Evolutionary conservation across 1,140 invertebrate species (phyloP), one percentile per base, ranked within the genome.

Genomic region (Vanessa tameamea): DNA sequence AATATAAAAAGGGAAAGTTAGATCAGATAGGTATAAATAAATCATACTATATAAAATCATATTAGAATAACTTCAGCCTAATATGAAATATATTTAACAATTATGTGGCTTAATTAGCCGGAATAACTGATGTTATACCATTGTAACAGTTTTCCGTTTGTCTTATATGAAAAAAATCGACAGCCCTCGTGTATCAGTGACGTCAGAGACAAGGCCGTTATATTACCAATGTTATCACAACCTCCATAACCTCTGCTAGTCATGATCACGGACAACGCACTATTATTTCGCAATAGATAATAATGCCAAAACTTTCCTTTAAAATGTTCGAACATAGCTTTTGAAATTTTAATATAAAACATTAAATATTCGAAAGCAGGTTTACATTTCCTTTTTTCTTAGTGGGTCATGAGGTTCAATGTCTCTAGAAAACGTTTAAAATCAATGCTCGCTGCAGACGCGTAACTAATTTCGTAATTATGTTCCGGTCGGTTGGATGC

Each of bases 401-500:
- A 67, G 8, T 74, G 50, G 72, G 72, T 74, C 72, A 74, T 64
- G 68, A 69, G 72, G 61, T 69, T 68, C 43, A 59, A 26, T n/a
- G 55, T 37, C 72, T 67, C 68, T 47, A 66, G 55, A 61, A 68
- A 73, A 69, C 43, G 51, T 57, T 20, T 64, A 74, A 72, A 72
- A 73, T 26, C 63, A 70, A 66, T 69, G 63, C 65, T 65, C 70
- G 43, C 59, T 47, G 31, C 65, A 72, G 68, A 64, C 77, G 69
- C 77, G 69, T 78, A 72, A 78, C 73, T 65, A 72, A 78, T 78
- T 72, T 75, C 66, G 73, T 75, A 78, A 75, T 75, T 75, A 69
- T 73, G 76, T 83, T 82, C 71, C 80, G 81, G 77, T 78, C 67
- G 77, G 80, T 76, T 78, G 82, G 77, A 74, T 76, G 69, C 77